Evolutionary conservation across 2,113 vertebrate genomes (phyloP), one percentile per base, ranked within the genome.

Genomic region (Anseranas semipalmata): DNA sequence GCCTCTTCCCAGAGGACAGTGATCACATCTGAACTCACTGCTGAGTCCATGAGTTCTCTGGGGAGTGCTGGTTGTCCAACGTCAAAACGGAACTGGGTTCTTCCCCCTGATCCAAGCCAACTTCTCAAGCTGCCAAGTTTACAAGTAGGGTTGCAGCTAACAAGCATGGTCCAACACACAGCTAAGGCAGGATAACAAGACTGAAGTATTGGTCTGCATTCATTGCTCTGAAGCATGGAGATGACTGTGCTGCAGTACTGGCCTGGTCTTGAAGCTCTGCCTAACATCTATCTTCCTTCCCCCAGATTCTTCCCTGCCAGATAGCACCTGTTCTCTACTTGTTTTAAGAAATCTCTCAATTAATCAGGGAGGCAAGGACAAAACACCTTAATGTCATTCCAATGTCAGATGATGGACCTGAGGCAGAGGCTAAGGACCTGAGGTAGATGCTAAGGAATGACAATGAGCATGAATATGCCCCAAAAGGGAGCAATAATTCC

Each of bases 151-250:
- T 67, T 59, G 25, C 18, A 56, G 52, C 1, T 2, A 52, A 72
- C 0, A 5, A 45, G n/a, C 8, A 13, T 0, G 1, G 52, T 24
- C n/a, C n/a, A 48, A 66, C 32, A 35, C 22, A 24, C 10, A n/a
- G 46, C 46, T 55, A 63, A 56, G 25, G 25, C 2, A 6, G 27
- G 32, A 30, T 32, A 56, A 67, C 9, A 63, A n/a, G 14, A n/a
- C 52, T 85, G 41, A 67, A 66, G 45, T 17, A 58, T 7, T 39
- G 35, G 22, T 21, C 41, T 37, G 46, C 55, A 67, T 19, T 63
- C 10, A 3, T 25, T 41, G 58, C 1, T 75, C 56, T 65, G 62
- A 92, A 79, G 58, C 21, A 45, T 32, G 30, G 16, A 41, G 2
- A 8, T 39, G 68, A 77, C 25, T 33, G 32, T 37, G 37, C 21